Evolutionary conservation across 2,113 vertebrate species (phyloP).

Genomic region (Nycticorax nycticorax): DNA sequence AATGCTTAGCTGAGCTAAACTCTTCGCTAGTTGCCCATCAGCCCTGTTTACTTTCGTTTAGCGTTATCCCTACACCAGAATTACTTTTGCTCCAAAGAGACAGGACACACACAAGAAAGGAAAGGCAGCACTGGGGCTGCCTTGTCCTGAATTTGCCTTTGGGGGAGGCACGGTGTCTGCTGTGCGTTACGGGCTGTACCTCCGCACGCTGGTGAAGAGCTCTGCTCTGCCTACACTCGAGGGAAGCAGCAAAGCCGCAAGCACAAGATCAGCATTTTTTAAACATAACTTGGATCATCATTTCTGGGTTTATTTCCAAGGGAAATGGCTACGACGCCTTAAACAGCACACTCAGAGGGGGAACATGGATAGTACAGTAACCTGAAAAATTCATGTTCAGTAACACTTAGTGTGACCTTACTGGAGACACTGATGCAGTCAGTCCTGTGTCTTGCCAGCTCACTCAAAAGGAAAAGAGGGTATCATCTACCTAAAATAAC

Average conservation of each 20-base stretch:
- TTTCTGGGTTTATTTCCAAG: background rate
- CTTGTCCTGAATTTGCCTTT: background rate
- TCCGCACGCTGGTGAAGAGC: accelerated
- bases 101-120: background rate
- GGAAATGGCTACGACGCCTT: background rate
- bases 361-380: background rate
- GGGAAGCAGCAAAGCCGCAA: background rate
- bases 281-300: background rate
- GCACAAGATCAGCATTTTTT: background rate
- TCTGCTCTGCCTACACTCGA: background rate
- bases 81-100: background rate
- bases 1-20: slow-evolving; percentile 13
- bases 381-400: background rate
- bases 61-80: background rate
- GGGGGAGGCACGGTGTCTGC: background rate
- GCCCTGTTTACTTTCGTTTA: background rate
- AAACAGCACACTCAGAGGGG: background rate
- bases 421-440: background rate
- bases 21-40: background rate
- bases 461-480: background rate
- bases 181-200: background rate
- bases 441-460: background rate
- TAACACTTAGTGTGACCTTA: background rate
- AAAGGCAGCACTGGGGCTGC: background rate
- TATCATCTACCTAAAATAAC: background rate